phyloP scores from a whole-genome alignment of 2,888 invertebrate species.

The Volucella bombylans region DNA sequence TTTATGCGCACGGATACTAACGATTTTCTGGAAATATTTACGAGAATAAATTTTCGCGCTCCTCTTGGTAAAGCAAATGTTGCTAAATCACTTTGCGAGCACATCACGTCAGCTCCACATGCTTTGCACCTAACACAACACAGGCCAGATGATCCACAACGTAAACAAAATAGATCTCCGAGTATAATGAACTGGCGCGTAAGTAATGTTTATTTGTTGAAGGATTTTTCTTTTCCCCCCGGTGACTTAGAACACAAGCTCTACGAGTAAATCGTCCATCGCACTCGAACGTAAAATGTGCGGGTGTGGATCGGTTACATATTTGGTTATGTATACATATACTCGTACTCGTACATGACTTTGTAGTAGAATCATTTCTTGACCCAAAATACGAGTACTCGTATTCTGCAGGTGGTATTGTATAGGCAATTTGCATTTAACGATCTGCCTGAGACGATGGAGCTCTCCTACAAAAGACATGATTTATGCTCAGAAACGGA shows the following conservation, averaged over 20 bases:
- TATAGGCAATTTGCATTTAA: constrained; percentile 49
- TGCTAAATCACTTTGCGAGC: constrained; percentile 20
- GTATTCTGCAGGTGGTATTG: constrained; percentile 26
- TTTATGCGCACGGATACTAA: no score
- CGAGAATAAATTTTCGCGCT: constrained; percentile 29
- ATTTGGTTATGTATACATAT: no score
- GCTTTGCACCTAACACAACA: constrained; percentile 51
- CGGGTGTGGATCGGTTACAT: constrained; percentile 27
- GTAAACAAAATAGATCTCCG: constrained; percentile 54
- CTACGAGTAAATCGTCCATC: constrained; percentile 34
- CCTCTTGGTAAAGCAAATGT: constrained; percentile 16
- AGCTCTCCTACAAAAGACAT: constrained; percentile 53
- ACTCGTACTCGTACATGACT: constrained; percentile 37
- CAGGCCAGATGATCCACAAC: constrained; percentile 40
- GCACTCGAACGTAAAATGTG: constrained; percentile 42
- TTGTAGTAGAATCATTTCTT: constrained; percentile 27
- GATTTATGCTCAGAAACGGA: constrained; percentile 60
- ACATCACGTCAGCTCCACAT: constrained; percentile 43
- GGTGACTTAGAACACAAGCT: constrained; percentile 60
- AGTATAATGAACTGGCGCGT: constrained; percentile 25
- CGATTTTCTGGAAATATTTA: constrained; percentile 42
- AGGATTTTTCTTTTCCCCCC: constrained; percentile 25
- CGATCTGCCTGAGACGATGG: constrained; percentile 50
- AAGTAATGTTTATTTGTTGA: constrained; percentile 55
- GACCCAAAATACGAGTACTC: constrained; percentile 47